phyloP scores from a whole-genome alignment of 23 tunicate species.

The Trididemnum clinides region DNA sequence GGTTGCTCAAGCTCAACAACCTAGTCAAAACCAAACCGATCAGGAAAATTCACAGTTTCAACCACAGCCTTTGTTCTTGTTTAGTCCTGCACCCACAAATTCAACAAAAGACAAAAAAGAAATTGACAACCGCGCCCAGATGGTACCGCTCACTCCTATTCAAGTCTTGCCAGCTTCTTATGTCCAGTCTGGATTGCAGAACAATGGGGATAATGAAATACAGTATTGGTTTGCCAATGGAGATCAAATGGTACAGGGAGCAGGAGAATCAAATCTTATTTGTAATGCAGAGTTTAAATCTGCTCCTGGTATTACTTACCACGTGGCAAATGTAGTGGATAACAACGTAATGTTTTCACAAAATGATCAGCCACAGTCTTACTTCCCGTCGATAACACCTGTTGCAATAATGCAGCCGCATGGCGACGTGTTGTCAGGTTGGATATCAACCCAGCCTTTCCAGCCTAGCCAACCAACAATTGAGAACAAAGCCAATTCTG shows the following conservation, averaged over 20 bases:
- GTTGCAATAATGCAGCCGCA: slow-evolving; percentile 4
- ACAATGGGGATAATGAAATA: neutral
- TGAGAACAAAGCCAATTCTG: too few species aligned
- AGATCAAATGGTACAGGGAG: too few species aligned
- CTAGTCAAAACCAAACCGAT: slow-evolving; percentile 21
- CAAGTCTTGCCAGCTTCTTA: slow-evolving; percentile 70
- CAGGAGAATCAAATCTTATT: too few species aligned
- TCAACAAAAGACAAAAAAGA: slow-evolving; percentile 44
- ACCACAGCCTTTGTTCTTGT: slow-evolving; percentile 42
- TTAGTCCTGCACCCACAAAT: slow-evolving; percentile 64
- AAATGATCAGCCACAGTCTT: neutral
- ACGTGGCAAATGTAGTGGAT: too few species aligned
- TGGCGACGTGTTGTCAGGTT: neutral
- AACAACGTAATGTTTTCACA: neutral
- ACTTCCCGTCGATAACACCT: neutral
- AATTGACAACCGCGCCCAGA: slow-evolving; percentile 59
- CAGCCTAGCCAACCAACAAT: too few species aligned
- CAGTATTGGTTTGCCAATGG: neutral
- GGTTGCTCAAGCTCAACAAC: slow-evolving; percentile 47
- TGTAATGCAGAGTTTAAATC: too few species aligned
- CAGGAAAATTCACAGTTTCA: slow-evolving; percentile 31
- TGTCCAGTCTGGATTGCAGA: slow-evolving; percentile 22
- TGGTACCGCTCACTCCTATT: slow-evolving; percentile 77
- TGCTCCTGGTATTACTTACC: too few species aligned
- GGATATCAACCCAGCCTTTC: neutral